Conservation (phyloP, 2,888 invertebrate species). For the Torymus aiolomorphi region DNA sequence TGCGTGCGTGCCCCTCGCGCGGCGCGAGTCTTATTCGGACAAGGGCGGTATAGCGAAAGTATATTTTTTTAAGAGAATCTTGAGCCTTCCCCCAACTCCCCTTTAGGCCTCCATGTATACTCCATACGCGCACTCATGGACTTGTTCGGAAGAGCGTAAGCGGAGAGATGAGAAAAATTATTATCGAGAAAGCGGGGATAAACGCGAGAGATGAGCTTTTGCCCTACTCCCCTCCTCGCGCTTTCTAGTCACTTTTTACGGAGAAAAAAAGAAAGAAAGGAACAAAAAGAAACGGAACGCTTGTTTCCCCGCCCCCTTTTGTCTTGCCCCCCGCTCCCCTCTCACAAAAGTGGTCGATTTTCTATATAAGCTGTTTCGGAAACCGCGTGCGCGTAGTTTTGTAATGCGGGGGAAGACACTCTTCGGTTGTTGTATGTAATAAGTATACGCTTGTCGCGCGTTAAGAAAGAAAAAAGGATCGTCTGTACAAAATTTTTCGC, state of each 20-base stretch:
- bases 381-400: constrained; percentile 7
- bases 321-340: too few species aligned
- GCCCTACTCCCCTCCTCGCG: constrained; percentile 1
- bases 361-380: constrained; percentile 35
- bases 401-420: constrained; percentile 9
- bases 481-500: constrained; percentile 43
- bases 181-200: constrained; percentile 8
- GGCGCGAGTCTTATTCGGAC: constrained; percentile 62
- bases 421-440: constrained; percentile 7
- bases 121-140: too few species aligned
- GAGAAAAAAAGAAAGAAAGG: neutral
- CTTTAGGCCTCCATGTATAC: constrained; percentile 36
- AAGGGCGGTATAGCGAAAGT: constrained; percentile 52
- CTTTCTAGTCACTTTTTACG: constrained; percentile 53
- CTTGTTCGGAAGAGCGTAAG: constrained; percentile 33
- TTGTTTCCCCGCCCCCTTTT: neutral
- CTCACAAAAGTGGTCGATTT: neutral
- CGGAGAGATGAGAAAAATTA: constrained; percentile 19
- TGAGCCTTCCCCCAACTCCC: constrained; percentile 31
- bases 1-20: constrained; percentile 41
- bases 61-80: constrained; percentile 57
- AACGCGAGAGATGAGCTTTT: constrained; percentile 14
- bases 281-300: constrained; percentile 14
- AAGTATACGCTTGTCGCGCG: constrained; percentile 7
- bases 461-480: constrained; percentile 26